Percentiles rank a stretch among this genome's conserved stretches.
Evolutionary conservation across 2,113 vertebrate genomes (phyloP).

Genomic region (Saimiri boliviensis): DNA sequence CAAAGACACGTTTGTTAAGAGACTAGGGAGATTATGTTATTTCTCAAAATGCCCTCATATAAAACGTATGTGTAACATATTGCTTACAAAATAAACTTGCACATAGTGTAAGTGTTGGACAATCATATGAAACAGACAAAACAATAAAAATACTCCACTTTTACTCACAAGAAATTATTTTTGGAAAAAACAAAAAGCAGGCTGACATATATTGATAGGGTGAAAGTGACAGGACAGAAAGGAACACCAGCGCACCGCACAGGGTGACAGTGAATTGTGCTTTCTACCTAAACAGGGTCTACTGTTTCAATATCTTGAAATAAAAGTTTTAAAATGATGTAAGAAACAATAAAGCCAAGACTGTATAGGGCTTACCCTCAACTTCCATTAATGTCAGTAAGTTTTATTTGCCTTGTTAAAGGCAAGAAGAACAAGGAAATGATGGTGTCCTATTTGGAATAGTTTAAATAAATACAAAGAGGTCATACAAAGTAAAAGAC

Average conservation of each 20-base stretch:
- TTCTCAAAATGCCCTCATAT: not conserved
- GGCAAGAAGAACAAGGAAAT: not conserved
- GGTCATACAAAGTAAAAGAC: not conserved
- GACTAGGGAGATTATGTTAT: not conserved
- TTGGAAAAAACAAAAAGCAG: not conserved
- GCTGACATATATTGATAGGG: not conserved
- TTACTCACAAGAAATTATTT: not conserved
- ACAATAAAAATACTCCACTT: not conserved
- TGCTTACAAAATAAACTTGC: not conserved
- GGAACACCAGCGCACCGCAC: fast-evolving
- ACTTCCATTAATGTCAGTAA: not conserved
- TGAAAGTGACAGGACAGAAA: not conserved
- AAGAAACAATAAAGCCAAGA: not conserved
- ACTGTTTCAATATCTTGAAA: not conserved
- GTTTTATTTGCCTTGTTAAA: not conserved
- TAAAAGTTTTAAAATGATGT: not conserved
- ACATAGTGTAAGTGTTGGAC: not conserved
- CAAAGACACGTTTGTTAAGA: not conserved
- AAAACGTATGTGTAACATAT: not conserved
- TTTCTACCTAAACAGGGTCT: not conserved
- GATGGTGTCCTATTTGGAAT: not conserved
- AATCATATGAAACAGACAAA: not conserved
- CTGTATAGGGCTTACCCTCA: not conserved
- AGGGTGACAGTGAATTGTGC: not conserved
- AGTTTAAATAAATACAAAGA: not conserved